Conservation (phyloP, 2,797 vertebrate species). For the Acridotheres tristis region DNA sequence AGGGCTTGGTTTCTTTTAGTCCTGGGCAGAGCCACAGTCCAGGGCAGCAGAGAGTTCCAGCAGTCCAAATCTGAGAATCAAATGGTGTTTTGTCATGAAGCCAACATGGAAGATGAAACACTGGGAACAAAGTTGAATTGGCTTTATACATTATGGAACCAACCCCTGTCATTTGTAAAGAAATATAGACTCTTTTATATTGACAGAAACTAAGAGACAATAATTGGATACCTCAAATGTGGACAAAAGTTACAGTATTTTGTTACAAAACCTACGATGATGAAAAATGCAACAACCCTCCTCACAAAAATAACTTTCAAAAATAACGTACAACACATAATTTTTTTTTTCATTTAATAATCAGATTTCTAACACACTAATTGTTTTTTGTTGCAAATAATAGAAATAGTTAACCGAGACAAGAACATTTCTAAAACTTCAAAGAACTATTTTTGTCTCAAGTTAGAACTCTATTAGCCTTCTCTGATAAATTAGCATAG, state of each 20-base stretch:
- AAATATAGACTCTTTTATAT: background rate
- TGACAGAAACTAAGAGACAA: background rate
- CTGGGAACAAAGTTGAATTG: background rate
- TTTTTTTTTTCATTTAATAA: background rate
- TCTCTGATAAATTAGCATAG: slow-evolving; percentile 36
- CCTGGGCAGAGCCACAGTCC: background rate
- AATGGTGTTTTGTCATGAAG: background rate
- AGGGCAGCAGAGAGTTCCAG: background rate
- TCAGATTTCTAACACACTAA: background rate
- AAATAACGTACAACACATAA: background rate
- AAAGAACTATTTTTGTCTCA: slow-evolving; percentile 33
- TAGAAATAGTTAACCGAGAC: slow-evolving; percentile 32
- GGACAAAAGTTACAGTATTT: background rate
- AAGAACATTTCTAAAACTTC: slow-evolving; percentile 23
- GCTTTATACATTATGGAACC: background rate
- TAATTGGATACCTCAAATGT: background rate
- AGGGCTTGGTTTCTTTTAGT: background rate
- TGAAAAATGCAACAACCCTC: background rate
- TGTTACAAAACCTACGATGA: background rate
- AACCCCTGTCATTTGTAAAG: background rate
- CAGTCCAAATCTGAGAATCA: background rate
- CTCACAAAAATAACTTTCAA: background rate
- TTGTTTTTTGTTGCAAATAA: background rate
- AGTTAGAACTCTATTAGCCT: slow-evolving; percentile 39
- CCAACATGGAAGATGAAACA: background rate